Percentiles rank a stretch among this genome's conserved stretches.
Conservation (phyloP, 2,113 vertebrate species). For the Oncorhynchus mykiss region DNA sequence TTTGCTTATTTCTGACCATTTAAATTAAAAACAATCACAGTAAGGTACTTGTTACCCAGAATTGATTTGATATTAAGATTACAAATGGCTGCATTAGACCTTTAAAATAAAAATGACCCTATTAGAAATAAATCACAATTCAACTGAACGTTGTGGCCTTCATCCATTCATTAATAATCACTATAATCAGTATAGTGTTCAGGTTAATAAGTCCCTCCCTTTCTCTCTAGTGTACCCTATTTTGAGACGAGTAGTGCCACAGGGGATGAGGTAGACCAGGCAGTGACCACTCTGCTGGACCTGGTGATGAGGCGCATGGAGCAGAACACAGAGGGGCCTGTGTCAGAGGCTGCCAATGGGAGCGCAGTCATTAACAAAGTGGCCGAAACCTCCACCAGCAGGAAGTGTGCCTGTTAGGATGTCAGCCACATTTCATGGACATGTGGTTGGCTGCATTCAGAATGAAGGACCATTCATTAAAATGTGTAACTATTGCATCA, state of each 20-base stretch:
- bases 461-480: not conserved
- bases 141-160: not conserved
- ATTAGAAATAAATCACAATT: not conserved
- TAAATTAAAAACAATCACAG: too few species aligned
- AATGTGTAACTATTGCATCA: not conserved
- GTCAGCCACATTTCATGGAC: not conserved
- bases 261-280: conserved; percentile 82
- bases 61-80: too few species aligned
- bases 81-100: too few species aligned
- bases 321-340: conserved; percentile 76
- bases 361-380: conserved; percentile 62
- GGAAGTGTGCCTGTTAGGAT: conserved; percentile 59
- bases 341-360: conserved; percentile 71
- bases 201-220: not conserved
- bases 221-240: not conserved
- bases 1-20: too few species aligned
- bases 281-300: conserved; percentile 84
- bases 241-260: conserved; percentile 87
- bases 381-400: conserved; percentile 38
- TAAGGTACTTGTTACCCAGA: too few species aligned
- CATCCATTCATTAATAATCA: not conserved
- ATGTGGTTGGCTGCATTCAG: not conserved
- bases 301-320: conserved; percentile 97
- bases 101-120: not conserved
- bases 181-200: not conserved